Evolutionary conservation across 2,888 invertebrate genomes (phyloP), one percentile per base, ranked within the genome.

Genomic region (Catocala fraxini): DNA sequence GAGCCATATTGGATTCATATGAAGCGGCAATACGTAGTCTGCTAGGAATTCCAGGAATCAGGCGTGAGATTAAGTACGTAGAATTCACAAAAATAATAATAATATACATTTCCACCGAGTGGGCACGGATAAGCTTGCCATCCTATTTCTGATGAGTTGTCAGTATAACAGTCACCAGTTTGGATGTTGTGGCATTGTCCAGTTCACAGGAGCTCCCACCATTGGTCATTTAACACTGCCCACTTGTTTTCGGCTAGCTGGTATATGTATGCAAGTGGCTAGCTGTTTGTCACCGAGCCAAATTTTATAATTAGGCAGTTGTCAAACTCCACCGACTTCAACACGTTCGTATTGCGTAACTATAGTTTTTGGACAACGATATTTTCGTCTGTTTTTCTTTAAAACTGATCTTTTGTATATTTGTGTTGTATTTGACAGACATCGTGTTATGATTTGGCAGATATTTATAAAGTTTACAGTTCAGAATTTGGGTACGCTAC

Each of bases 261-360:
- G 87, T 87, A 88, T 85, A 82, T 82, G 86, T 80, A 67, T 66
- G 66, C 75, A 78, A 82, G 81, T 81, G 80, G 81, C 79, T 85
- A 82, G 80, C 71, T 70, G 70, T 77, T 87, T 91, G 91, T 88
- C 89, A 88, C 77, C 62, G 71, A 64, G 91, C 91, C 91, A 91
- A 89, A 80, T 82, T 81, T 84, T 91, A 91, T 87, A 87, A 89
- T 89, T 91, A 91, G 89, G 83, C 77, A 83, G 82, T 86, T 88
- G 88, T 90, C 88, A 88, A 88, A 89, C 84, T 80, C 80, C 76
- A 77, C 81, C 78, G 76, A 72, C 72, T 66, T 69, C 71, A 71
- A 63, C 63, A 60, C 59, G 59, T 67, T 63, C 15, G 47, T 43
- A 75, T 87, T 88, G 79, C 84, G 84, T 76, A 89, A 89, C 35